Conservation (phyloP, 2,888 invertebrate genomes). For the Aquatica leii region DNA sequence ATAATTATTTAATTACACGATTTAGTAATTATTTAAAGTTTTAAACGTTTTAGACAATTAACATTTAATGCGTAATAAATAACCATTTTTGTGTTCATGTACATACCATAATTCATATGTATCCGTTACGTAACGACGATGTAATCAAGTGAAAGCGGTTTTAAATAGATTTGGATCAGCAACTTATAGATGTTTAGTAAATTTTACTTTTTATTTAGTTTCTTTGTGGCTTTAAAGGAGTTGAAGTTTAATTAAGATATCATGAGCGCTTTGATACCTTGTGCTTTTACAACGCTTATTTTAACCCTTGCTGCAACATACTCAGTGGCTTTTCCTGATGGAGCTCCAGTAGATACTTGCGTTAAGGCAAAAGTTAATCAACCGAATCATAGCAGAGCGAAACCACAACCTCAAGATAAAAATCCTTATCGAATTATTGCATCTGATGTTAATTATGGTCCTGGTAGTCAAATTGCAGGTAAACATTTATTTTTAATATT, state of each 20-base stretch:
- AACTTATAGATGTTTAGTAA: conserved; percentile 25
- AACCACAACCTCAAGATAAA: conserved; percentile 69
- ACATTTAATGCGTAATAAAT: too few species aligned
- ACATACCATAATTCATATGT: too few species aligned
- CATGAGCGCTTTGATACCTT: background rate
- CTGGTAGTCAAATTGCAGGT: conserved; percentile 77
- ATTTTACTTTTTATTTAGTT: conserved; percentile 34
- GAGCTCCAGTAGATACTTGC: conserved; percentile 82
- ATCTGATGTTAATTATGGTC: conserved; percentile 70
- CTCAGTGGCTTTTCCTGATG: conserved; percentile 73
- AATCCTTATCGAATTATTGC: conserved; percentile 76
- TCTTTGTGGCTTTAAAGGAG: conserved; percentile 21
- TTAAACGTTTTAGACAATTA: too few species aligned
- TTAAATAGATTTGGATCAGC: conserved; percentile 29
- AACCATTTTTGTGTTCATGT: too few species aligned
- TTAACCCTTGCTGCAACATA: conserved; percentile 11
- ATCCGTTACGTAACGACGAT: conserved; percentile 19
- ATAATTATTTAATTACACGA: too few species aligned
- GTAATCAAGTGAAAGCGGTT: conserved; percentile 39
- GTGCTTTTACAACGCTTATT: background rate
- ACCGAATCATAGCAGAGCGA: conserved; percentile 79
- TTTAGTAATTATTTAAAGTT: too few species aligned
- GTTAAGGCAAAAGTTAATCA: conserved; percentile 78
- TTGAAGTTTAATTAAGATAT: conserved; percentile 1
- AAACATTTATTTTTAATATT: conserved; percentile 31